Evolutionary conservation across 2,797 vertebrate genomes (phyloP), one percentile per base, ranked within the genome.

Genomic region (Craterocephalus amniculus): DNA sequence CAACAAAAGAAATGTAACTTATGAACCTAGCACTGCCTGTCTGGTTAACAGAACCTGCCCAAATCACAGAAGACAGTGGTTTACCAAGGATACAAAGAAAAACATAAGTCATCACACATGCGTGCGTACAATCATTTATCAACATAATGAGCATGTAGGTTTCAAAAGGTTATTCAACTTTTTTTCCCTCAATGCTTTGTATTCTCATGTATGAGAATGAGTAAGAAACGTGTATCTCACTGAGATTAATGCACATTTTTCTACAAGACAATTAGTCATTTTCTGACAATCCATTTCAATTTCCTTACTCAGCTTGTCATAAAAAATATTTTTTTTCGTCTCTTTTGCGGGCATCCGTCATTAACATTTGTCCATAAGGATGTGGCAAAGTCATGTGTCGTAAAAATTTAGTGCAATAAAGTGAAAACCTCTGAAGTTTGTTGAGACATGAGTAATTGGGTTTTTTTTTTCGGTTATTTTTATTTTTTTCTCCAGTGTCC

Each of bases 191-290:
- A 81, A 93, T 92, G 96, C 95, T 97, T 96, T 95, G 96, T 96
- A 97, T 99, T 99, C 97, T 99, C 97, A 92, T 89, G 95, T 96
- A 98, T 96, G 97, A 99, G 97, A 99, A 99, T 95, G 96, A 96
- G 96, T 96, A 97, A 96, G 91, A 96, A 92, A 96, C 94, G 96
- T 95, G 95, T 96, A 99, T 99, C 97, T 99, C 98, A 99, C 95
- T 98, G 97, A 99, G 97, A 99, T 99, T 96, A 99, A 98, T 95
- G 96, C 96, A 98, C 97, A 97, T 97, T 98, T 97, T 97, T 96
- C 97, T 97, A 97, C 96, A 98, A 98, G 96, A 97, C 96, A 97
- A 96, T 96, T 96, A 95, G 96, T 96, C 96, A 95, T 95, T 96
- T 95, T 92, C 92, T 90, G 90, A 91, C 95, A 96, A 94, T 95